Conservation (phyloP, 2,113 vertebrate species). For the Oriolus oriolus region DNA sequence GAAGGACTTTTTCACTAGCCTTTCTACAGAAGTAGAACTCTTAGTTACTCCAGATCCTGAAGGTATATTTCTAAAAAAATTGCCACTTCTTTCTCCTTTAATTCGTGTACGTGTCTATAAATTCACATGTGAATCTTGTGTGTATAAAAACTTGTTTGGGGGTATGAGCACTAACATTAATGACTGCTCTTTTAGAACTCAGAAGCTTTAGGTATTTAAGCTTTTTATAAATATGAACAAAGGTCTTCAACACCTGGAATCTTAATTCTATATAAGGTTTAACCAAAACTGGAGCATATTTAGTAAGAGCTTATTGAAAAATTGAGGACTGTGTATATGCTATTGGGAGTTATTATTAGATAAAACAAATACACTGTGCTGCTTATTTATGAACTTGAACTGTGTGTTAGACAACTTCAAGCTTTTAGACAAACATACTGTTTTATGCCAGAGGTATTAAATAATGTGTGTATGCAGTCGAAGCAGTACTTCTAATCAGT, state of each 20-base stretch:
- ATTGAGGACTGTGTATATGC: not conserved
- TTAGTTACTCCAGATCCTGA: slow-evolving; percentile 90
- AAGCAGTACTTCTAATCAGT: not conserved
- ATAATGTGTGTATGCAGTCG: not conserved
- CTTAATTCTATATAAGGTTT: not conserved
- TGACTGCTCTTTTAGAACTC: not conserved
- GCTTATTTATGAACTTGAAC: not conserved
- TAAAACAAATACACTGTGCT: not conserved
- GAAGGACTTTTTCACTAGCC: slow-evolving; percentile 94
- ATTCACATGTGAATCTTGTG: not conserved
- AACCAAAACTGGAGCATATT: not conserved
- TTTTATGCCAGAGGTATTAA: not conserved
- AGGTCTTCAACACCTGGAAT: not conserved
- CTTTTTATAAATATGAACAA: not conserved
- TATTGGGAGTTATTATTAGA: not conserved
- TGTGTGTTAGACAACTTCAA: not conserved
- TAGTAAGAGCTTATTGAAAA: not conserved
- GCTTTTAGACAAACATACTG: not conserved
- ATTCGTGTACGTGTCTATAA: not conserved
- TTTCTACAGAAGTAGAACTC: slow-evolving; percentile 91
- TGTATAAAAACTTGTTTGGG: not conserved
- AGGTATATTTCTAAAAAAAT: slow-evolving; percentile 70
- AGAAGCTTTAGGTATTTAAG: not conserved
- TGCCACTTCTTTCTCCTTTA: not conserved
- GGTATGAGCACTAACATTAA: not conserved